Evolutionary conservation across 2,113 vertebrate species (phyloP).

Genomic region (Sterna hirundo): DNA sequence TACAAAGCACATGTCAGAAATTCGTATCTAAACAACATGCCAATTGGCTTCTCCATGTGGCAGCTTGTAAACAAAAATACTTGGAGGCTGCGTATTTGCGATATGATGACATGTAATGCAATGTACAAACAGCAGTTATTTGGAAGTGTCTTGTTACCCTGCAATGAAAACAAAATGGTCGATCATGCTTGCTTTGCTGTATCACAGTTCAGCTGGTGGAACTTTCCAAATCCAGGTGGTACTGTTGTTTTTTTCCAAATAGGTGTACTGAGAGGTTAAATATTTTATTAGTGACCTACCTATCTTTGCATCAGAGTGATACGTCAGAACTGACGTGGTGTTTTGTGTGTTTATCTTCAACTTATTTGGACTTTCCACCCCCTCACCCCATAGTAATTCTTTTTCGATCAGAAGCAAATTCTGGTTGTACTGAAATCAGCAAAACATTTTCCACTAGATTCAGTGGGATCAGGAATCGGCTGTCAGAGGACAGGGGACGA

Average conservation of each 20-base stretch:
- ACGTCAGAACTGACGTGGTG: accelerated
- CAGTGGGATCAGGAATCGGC: background rate
- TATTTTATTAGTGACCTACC: background rate
- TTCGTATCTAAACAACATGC: slow-evolving; percentile 42
- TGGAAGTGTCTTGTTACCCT: slow-evolving; percentile 6
- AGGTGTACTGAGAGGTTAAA: background rate
- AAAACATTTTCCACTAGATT: background rate
- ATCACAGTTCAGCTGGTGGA: background rate
- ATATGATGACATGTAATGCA: slow-evolving; percentile 34
- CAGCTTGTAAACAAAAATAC: slow-evolving; percentile 66
- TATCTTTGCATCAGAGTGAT: background rate
- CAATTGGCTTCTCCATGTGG: slow-evolving; percentile 66
- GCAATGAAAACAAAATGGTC: slow-evolving; percentile 38
- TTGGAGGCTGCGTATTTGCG: slow-evolving; percentile 42
- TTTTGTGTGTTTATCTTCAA: background rate
- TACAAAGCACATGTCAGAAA: slow-evolving; percentile 47
- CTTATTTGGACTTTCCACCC: background rate
- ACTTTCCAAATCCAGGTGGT: background rate
- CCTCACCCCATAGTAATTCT: background rate
- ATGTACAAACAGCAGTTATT: slow-evolving; percentile 28
- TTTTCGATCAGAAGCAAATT: background rate
- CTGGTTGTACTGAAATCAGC: background rate
- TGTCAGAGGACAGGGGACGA: background rate
- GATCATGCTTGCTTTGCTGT: background rate
- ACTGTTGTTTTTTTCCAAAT: background rate